Conservation (phyloP, 2,797 vertebrate genomes). For the Spondyliosoma cantharus region DNA sequence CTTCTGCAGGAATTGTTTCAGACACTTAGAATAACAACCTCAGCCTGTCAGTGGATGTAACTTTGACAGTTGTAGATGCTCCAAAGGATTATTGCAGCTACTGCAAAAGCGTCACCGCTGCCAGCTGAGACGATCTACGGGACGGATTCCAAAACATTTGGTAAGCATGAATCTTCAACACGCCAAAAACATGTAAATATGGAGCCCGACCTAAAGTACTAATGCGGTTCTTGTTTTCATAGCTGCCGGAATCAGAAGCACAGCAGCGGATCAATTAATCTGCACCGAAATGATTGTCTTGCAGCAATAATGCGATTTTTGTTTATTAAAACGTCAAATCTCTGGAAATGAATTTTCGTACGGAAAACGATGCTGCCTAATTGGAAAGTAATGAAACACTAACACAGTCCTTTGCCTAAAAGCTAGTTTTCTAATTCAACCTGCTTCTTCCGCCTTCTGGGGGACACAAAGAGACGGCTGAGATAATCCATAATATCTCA, state of each 20-base stretch:
- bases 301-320: background rate
- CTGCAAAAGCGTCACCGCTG: too few species aligned
- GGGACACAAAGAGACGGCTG: background rate
- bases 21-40: too few species aligned
- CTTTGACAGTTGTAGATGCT: too few species aligned
- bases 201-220: background rate
- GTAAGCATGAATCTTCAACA: too few species aligned
- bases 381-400: background rate
- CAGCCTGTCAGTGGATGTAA: too few species aligned
- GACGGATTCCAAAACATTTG: too few species aligned
- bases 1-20: too few species aligned
- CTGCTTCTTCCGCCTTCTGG: background rate
- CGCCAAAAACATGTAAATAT: too few species aligned
- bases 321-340: background rate
- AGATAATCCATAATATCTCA: conserved; percentile 21
- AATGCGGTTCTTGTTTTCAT: background rate
- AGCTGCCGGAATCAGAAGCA: background rate
- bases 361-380: background rate
- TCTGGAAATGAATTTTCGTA: background rate
- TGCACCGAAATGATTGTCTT: background rate
- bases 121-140: too few species aligned
- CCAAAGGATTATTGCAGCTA: too few species aligned
- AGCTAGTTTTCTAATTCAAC: background rate
- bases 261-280: background rate
- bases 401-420: background rate